A percentile compares a stretch with the other conserved stretches of the same genome.
Conservation (phyloP, 2,888 invertebrate species). For the Salpingus planirostris region DNA sequence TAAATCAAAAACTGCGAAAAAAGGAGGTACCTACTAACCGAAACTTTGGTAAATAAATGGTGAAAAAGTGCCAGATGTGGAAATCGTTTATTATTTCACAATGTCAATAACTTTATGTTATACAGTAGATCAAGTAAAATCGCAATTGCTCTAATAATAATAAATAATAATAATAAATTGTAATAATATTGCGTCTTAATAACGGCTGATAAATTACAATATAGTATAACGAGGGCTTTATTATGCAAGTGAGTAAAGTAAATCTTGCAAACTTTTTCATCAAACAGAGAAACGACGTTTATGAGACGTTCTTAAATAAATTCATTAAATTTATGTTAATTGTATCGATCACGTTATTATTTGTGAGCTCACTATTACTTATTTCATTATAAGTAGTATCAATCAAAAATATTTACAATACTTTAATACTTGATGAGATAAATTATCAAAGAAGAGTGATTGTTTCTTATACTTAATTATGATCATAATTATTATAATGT, state of each 20-base stretch:
- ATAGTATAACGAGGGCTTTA: no score
- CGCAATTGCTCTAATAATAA: conserved; percentile 1
- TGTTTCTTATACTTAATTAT: conserved; percentile 23
- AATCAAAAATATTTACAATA: conserved; percentile 1
- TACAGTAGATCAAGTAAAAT: conserved; percentile 1
- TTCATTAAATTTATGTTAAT: neutral
- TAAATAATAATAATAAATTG: conserved; percentile 1
- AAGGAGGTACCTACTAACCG: no score
- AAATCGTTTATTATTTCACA: conserved; percentile 19
- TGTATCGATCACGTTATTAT: neutral
- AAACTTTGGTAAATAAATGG: no score
- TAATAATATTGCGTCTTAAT: neutral
- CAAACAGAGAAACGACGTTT: no score
- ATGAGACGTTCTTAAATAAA: no score
- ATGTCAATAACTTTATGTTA: conserved; percentile 11
- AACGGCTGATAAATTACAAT: no score
- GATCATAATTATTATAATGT: conserved; percentile 16
- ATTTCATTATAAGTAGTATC: no score
- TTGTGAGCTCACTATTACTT: neutral
- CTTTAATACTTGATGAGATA: conserved; percentile 15
- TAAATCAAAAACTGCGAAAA: no score
- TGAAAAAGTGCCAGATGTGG: no score
- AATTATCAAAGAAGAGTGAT: no score
- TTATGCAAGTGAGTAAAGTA: no score
- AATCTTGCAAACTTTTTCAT: no score